phyloP scores from a whole-genome alignment of 2,888 invertebrate genomes.

The Entomobrya proxima region DNA sequence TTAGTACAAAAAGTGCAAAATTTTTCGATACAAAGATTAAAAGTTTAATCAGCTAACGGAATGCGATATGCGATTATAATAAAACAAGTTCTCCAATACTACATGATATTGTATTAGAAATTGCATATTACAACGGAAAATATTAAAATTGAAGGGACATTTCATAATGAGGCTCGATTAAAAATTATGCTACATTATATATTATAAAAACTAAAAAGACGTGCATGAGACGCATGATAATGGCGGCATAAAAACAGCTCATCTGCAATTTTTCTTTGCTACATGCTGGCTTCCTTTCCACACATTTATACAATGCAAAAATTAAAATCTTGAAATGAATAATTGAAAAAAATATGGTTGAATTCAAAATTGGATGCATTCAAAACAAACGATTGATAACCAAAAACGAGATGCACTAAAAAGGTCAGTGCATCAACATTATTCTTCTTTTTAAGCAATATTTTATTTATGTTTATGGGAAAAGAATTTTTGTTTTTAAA shows the following conservation, averaged over 20 bases:
- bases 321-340: no score
- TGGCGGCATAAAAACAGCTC: background rate
- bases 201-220: background rate
- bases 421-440: no score
- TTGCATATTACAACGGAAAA: background rate
- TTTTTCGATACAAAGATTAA: background rate
- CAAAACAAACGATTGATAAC: no score
- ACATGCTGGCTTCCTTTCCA: conserved; percentile 5
- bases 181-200: background rate
- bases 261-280: conserved; percentile 36
- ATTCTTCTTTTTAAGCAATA: no score
- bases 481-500: no score
- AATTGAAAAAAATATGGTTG: no score
- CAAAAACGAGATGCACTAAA: no score
- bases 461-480: no score
- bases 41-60: background rate
- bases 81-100: background rate
- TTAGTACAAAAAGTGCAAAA: no score
- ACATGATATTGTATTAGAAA: background rate
- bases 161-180: conserved; percentile 41
- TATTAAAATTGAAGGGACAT: conserved; percentile 24
- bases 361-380: no score
- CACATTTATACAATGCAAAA: no score
- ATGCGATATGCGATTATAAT: conserved; percentile 16
- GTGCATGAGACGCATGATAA: conserved; percentile 34